Conservation (phyloP, 2,888 invertebrate species). For the Cryptus viduatorius region DNA sequence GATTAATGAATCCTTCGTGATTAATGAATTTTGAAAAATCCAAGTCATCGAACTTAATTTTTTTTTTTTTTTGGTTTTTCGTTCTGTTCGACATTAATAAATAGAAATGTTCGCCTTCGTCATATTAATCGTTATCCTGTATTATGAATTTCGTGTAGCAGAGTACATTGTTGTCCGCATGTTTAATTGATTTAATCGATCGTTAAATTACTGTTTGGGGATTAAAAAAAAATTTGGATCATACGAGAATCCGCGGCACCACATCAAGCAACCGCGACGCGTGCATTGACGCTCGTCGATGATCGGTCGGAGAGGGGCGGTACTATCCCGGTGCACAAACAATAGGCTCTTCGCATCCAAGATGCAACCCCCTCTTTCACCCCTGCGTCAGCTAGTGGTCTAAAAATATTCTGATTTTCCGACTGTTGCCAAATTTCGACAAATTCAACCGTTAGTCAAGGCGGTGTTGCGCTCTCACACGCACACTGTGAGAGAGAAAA, state of each 20-base stretch:
- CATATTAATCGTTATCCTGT: conserved; percentile 58
- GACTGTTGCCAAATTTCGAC: conserved; percentile 83
- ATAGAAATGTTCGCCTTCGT: conserved; percentile 55
- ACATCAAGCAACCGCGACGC: conserved; percentile 5
- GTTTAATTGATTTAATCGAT: conserved; percentile 25
- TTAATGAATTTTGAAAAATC: conserved; percentile 20
- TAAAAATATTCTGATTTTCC: conserved; percentile 82
- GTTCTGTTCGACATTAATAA: background rate
- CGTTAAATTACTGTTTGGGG: background rate
- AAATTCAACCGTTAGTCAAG: conserved; percentile 74
- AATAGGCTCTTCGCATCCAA: conserved; percentile 69
- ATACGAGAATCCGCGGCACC: background rate
- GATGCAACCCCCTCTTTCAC: conserved; percentile 54
- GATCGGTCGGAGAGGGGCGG: conserved; percentile 4
- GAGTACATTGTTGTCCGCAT: conserved; percentile 63
- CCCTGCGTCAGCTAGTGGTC: conserved; percentile 72
- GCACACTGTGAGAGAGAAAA: background rate
- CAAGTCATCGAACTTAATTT: background rate
- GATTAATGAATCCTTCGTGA: conserved; percentile 32
- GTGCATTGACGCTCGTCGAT: conserved; percentile 39
- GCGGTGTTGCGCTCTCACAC: conserved; percentile 4
- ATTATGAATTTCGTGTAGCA: conserved; percentile 65
- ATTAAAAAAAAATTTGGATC: conserved; percentile 13
- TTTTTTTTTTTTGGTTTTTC: background rate
- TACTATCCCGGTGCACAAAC: conserved; percentile 68